A percentile compares a stretch with the other conserved stretches of the same genome.
Evolutionary conservation across 2,113 vertebrate species (phyloP).

Genomic region (Bos indicus): DNA sequence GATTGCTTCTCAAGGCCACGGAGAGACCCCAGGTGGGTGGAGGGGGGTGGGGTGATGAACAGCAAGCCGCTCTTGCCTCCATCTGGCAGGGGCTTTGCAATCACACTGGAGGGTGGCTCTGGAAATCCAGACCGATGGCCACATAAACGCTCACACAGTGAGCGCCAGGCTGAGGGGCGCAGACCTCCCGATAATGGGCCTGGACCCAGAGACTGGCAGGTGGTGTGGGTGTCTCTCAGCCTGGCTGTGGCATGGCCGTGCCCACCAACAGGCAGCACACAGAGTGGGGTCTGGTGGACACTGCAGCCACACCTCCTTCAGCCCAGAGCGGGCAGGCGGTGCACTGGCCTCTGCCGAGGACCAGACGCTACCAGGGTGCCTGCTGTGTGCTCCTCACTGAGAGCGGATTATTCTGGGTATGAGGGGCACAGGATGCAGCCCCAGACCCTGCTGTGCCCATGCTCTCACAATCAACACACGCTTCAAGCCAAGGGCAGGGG

Average conservation of each 20-base stretch:
- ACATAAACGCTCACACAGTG: neutral
- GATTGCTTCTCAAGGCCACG: neutral
- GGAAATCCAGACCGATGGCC: neutral
- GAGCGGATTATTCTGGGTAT: fast-evolving
- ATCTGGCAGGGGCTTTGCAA: neutral
- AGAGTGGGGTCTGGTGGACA: fast-evolving
- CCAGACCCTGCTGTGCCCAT: fast-evolving
- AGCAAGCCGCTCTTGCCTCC: neutral
- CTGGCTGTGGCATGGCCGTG: fast-evolving
- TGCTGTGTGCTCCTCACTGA: fast-evolving
- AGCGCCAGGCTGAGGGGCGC: neutral
- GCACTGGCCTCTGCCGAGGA: neutral
- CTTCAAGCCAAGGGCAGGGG: neutral
- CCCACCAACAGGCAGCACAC: neutral
- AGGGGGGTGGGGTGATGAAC: neutral
- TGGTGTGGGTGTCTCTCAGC: fast-evolving
- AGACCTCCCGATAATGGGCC: neutral
- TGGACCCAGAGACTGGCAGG: neutral
- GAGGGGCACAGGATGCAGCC: fast-evolving
- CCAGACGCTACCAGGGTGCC: neutral
- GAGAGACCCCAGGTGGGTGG: neutral
- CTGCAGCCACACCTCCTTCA: neutral
- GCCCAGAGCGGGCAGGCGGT: neutral
- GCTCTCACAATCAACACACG: neutral
- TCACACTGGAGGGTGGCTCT: neutral